phyloP scores from a whole-genome alignment of 2,888 invertebrate species.

The Lasioglossum zephyrum region DNA sequence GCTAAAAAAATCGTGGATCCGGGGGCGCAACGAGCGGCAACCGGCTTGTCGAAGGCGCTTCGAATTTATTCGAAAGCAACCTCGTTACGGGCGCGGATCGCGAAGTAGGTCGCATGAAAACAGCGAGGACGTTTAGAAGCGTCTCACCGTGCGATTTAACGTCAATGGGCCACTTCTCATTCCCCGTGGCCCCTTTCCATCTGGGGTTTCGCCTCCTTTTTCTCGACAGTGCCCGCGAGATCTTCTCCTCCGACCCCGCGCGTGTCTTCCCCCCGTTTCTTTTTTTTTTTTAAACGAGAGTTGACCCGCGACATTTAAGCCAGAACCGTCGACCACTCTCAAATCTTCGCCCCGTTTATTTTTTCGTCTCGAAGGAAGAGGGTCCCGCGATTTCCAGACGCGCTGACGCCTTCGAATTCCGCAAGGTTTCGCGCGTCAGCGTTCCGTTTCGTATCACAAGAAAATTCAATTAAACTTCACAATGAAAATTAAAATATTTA shows the following conservation, averaged over 20 bases:
- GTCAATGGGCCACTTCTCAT: constrained; percentile 71
- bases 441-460: background rate
- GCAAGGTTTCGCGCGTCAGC: constrained; percentile 34
- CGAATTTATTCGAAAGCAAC: constrained; percentile 79
- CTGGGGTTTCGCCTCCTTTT: constrained; percentile 6
- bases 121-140: constrained; percentile 73
- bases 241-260: background rate
- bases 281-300: background rate
- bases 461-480: too few relatives aligned
- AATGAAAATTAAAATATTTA: too few relatives aligned
- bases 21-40: constrained; percentile 38
- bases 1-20: constrained; percentile 45
- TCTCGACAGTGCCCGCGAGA: background rate
- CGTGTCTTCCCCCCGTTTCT: background rate
- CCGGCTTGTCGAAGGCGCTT: constrained; percentile 66
- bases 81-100: constrained; percentile 74
- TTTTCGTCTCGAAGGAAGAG: background rate
- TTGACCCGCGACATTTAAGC: constrained; percentile 50
- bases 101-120: constrained; percentile 79
- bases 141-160: constrained; percentile 75
- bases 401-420: constrained; percentile 35
- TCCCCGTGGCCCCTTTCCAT: constrained; percentile 24
- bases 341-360: constrained; percentile 44
- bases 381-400: constrained; percentile 39
- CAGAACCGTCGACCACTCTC: constrained; percentile 21